These are phyloP conservation scores for Stenchaetothrips biformis DNA, from an alignment of 2,888 invertebrate genomes.

Conservation along the genomic window DNA sequence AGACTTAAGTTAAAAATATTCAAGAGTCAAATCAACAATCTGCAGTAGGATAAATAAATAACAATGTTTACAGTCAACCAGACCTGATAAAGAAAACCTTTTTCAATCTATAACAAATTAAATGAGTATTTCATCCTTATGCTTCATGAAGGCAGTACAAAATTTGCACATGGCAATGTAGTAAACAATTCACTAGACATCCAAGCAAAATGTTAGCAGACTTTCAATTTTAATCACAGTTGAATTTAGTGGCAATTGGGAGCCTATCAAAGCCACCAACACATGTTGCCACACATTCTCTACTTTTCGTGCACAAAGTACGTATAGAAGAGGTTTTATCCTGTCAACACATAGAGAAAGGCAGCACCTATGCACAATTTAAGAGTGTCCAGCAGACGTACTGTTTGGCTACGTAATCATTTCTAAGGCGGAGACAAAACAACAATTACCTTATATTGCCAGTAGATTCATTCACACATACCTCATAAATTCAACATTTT, in stretches of 20 bases:
- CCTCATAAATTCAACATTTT: conserved; percentile 3
- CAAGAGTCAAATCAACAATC: conserved; percentile 19
- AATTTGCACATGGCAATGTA: conserved; percentile 19
- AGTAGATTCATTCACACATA: not conserved
- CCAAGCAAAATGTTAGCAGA: conserved; percentile 23
- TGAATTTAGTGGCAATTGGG: conserved; percentile 8
- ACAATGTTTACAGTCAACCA: conserved; percentile 7
- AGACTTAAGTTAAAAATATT: not conserved
- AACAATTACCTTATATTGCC: not conserved
- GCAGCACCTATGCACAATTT: conserved; percentile 4
- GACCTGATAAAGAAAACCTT: conserved; percentile 20
- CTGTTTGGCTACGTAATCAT: conserved; percentile 1
- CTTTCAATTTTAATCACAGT: conserved; percentile 22
- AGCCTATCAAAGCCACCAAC: conserved; percentile 12
- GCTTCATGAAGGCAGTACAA: conserved; percentile 5
- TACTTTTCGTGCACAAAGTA: not conserved
- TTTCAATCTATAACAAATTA: not conserved
- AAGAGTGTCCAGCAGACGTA: not conserved
- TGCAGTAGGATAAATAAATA: conserved; percentile 10
- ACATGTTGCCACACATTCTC: conserved; percentile 9
- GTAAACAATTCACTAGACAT: not conserved
- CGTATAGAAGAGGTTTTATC: not conserved
- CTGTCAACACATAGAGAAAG: not conserved
- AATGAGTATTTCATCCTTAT: not conserved
- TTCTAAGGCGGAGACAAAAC: not conserved